Evolutionary conservation across 2,888 invertebrate genomes (phyloP).

Genomic region (Andrena fulva): DNA sequence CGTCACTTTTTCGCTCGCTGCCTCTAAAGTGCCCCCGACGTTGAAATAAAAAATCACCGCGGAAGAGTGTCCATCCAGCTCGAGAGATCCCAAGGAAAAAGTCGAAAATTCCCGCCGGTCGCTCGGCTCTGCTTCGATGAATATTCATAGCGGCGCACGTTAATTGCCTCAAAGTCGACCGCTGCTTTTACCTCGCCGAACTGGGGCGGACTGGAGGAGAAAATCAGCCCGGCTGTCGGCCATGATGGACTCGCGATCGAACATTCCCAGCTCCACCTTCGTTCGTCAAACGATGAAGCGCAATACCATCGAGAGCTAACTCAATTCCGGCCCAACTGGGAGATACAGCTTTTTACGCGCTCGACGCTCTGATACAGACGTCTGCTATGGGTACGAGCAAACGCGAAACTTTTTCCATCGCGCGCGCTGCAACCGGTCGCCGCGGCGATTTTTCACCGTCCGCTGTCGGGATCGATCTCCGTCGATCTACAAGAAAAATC

Average conservation of each 20-base stretch:
- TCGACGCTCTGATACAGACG: constrained; percentile 51
- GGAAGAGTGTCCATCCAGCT: constrained; percentile 20
- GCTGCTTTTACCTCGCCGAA: constrained; percentile 22
- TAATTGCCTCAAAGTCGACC: constrained; percentile 20
- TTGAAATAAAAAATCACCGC: constrained; percentile 55
- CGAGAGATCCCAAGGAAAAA: constrained; percentile 6
- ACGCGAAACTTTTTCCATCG: constrained; percentile 59
- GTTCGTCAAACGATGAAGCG: constrained; percentile 42
- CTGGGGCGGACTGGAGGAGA: constrained; percentile 1
- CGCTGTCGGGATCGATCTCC: constrained; percentile 27
- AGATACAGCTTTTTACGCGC: constrained; percentile 69
- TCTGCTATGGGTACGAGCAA: constrained; percentile 48
- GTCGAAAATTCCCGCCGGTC: background rate
- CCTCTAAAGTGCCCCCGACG: constrained; percentile 10
- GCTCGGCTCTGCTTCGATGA: constrained; percentile 4
- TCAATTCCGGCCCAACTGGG: constrained; percentile 73
- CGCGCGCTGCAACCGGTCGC: constrained; percentile 69
- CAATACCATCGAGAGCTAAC: constrained; percentile 62
- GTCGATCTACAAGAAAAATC: constrained; percentile 49
- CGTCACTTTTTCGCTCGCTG: constrained; percentile 16
- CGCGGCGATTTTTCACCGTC: constrained; percentile 60
- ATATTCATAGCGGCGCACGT: constrained; percentile 3
- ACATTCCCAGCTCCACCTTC: background rate
- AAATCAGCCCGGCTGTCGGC: constrained; percentile 12
- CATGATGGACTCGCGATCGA: constrained; percentile 7